Conservation (phyloP, 2,888 invertebrate genomes). For the Agonopterix subpropinquella region DNA sequence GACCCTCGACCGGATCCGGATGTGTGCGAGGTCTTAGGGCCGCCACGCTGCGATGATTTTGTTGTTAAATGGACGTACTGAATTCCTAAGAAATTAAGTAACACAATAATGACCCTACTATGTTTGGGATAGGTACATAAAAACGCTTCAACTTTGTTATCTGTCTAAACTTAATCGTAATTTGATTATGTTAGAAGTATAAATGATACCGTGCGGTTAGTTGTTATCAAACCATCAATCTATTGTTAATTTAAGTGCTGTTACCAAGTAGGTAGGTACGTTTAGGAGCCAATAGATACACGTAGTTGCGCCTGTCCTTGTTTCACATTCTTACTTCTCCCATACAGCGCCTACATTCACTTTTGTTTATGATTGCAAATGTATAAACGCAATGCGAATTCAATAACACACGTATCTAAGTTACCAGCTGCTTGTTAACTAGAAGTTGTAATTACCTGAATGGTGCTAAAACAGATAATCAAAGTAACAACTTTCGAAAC, state of each 20-base stretch:
- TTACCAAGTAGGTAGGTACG: neutral
- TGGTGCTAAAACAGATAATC: slow-evolving; percentile 7
- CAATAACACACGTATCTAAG: slow-evolving; percentile 8
- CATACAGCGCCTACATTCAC: slow-evolving; percentile 60
- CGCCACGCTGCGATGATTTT: slow-evolving; percentile 24
- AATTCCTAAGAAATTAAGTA: neutral
- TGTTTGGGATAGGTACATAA: no score
- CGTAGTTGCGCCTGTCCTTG: slow-evolving; percentile 39
- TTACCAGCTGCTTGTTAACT: slow-evolving; percentile 5
- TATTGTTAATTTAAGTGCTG: neutral
- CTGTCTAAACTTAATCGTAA: no score
- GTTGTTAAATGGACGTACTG: neutral
- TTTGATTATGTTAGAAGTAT: no score
- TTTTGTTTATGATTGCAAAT: slow-evolving; percentile 54
- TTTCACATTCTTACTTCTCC: slow-evolving; percentile 46
- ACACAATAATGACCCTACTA: neutral
- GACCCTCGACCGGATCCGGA: slow-evolving; percentile 64
- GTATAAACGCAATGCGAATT: slow-evolving; percentile 6
- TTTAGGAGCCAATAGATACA: slow-evolving; percentile 12
- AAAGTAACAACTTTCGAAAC: slow-evolving; percentile 39
- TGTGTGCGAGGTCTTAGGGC: slow-evolving; percentile 51
- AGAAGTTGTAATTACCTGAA: slow-evolving; percentile 14
- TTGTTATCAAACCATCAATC: neutral
- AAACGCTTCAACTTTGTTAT: no score
- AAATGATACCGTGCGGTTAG: neutral